Conservation (phyloP, 1,140 invertebrate species). For the Wiebesia pumilae region DNA sequence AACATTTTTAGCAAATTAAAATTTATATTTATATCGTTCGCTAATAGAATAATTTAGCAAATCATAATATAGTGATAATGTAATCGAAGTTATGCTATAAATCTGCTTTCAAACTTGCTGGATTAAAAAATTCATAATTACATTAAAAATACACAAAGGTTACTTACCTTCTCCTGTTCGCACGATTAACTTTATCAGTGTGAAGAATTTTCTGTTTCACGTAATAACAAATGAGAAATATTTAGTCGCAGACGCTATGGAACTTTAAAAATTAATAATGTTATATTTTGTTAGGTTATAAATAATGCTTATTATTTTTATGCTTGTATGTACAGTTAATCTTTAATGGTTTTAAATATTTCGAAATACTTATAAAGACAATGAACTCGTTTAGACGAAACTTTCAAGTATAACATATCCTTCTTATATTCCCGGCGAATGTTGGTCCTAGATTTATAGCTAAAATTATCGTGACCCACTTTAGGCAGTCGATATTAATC, state of each 20-base stretch:
- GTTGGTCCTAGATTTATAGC: constrained; percentile 40
- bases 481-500: constrained; percentile 46
- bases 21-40: too few relatives aligned
- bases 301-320: constrained; percentile 28
- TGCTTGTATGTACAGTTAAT: constrained; percentile 5
- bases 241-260: neutral
- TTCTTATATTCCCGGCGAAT: constrained; percentile 29
- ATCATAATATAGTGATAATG: too few relatives aligned
- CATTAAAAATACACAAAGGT: too few relatives aligned
- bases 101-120: too few relatives aligned
- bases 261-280: constrained; percentile 9
- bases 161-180: neutral
- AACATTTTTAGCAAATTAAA: neutral
- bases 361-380: constrained; percentile 23
- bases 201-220: neutral
- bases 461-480: constrained; percentile 49
- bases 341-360: constrained; percentile 18
- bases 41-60: too few relatives aligned
- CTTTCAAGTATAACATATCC: constrained; percentile 30
- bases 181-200: neutral
- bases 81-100: too few relatives aligned
- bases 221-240: neutral
- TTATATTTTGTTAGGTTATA: neutral
- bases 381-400: constrained; percentile 46
- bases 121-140: too few relatives aligned